A percentile compares a stretch with the other conserved stretches of the same genome.
These are phyloP conservation scores for Reticulitermes speratus DNA, from an alignment of 1,140 invertebrate genomes.

Conservation along the genomic window DNA sequence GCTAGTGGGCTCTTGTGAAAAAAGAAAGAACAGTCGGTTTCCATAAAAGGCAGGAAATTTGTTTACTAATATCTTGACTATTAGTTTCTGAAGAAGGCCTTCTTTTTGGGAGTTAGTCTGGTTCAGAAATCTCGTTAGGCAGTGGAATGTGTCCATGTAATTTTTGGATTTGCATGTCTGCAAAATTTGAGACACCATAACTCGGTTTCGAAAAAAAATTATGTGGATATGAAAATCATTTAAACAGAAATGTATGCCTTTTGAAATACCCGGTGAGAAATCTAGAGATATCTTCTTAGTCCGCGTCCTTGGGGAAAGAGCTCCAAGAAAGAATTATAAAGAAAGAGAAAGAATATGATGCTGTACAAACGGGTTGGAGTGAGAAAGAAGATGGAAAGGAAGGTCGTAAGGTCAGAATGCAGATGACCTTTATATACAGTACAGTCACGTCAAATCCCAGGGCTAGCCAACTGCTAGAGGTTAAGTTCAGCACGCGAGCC, in stretches of 20 bases:
- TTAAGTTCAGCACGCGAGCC: background rate
- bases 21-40: too few relatives aligned
- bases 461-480: background rate
- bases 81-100: too few relatives aligned
- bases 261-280: background rate
- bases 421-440: constrained; percentile 1
- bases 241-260: background rate
- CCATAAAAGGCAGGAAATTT: too few relatives aligned
- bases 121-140: too few relatives aligned
- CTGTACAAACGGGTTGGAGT: background rate
- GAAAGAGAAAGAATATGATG: constrained; percentile 8
- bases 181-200: background rate
- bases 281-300: background rate
- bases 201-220: background rate
- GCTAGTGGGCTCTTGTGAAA: background rate
- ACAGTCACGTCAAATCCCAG: background rate
- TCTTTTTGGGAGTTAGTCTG: too few relatives aligned
- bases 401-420: background rate
- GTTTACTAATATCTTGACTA: too few relatives aligned
- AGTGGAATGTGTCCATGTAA: background rate
- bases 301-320: background rate
- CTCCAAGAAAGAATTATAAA: background rate
- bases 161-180: background rate
- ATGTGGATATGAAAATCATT: background rate
- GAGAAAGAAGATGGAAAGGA: background rate